Conservation (phyloP, 2,113 vertebrate genomes). For the Aptenodytes forsteri region DNA sequence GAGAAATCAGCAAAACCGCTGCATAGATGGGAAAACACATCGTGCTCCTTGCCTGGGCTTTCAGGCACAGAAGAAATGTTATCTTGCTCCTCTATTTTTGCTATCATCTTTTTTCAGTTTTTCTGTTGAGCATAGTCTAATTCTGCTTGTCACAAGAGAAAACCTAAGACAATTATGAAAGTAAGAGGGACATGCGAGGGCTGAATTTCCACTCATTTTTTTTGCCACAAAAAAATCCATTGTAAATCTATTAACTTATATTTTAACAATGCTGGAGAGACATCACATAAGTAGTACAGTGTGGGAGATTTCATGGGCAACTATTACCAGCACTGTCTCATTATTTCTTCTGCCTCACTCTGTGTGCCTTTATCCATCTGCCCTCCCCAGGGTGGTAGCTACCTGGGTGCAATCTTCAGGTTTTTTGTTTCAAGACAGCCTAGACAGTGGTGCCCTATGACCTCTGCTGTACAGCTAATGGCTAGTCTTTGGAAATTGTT, state of each 20-base stretch:
- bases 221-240: not conserved
- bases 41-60: not conserved
- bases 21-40: slow-evolving; percentile 16
- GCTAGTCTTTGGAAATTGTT: not conserved
- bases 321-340: not conserved
- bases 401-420: not conserved
- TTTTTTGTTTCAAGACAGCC: not conserved
- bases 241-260: not conserved
- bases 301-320: not conserved
- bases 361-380: not conserved
- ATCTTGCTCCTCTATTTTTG: not conserved
- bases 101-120: not conserved
- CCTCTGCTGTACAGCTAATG: not conserved
- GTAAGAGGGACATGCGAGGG: not conserved
- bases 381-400: not conserved
- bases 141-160: not conserved
- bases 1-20: not conserved
- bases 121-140: not conserved
- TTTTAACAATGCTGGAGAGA: not conserved
- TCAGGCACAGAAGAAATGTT: not conserved
- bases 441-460: not conserved
- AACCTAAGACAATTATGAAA: not conserved
- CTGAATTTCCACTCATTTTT: not conserved
- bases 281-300: not conserved
- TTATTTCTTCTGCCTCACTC: not conserved